Conservation (phyloP, 1,140 invertebrate species). For the Drosophila funebris region DNA sequence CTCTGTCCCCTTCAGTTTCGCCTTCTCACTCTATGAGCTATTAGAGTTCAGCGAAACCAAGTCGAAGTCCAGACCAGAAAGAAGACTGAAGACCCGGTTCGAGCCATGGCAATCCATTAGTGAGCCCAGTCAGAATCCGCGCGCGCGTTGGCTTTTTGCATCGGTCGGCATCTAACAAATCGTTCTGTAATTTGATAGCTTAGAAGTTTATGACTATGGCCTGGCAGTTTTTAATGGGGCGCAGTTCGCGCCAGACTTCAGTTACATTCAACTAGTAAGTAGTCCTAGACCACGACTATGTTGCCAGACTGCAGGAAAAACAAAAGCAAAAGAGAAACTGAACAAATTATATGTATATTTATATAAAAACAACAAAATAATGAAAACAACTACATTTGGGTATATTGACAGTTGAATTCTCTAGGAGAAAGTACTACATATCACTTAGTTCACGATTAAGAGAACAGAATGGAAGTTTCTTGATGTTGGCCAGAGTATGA, state of each 20-base stretch:
- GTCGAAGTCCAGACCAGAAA: conserved; percentile 32
- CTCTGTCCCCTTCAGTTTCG: neutral
- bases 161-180: conserved; percentile 79
- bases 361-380: conserved; percentile 30
- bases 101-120: conserved; percentile 53
- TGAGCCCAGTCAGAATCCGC: conserved; percentile 21
- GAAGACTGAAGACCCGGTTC: conserved; percentile 29
- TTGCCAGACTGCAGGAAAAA: conserved; percentile 34
- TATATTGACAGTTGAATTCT: neutral
- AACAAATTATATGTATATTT: conserved; percentile 19
- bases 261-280: conserved; percentile 2
- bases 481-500: no score
- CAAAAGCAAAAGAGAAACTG: no score
- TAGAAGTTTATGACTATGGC: conserved; percentile 80
- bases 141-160: conserved; percentile 45
- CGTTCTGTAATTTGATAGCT: conserved; percentile 82
- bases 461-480: no score
- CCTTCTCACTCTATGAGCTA: conserved; percentile 70
- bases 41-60: conserved; percentile 76
- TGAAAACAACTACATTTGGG: neutral
- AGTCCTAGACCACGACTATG: conserved; percentile 23
- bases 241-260: conserved; percentile 37
- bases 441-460: no score
- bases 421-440: neutral
- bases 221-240: conserved; percentile 75